Evolutionary conservation across 2,113 vertebrate species (phyloP).

Genomic region (Stomatorhinus ivindoensis): DNA sequence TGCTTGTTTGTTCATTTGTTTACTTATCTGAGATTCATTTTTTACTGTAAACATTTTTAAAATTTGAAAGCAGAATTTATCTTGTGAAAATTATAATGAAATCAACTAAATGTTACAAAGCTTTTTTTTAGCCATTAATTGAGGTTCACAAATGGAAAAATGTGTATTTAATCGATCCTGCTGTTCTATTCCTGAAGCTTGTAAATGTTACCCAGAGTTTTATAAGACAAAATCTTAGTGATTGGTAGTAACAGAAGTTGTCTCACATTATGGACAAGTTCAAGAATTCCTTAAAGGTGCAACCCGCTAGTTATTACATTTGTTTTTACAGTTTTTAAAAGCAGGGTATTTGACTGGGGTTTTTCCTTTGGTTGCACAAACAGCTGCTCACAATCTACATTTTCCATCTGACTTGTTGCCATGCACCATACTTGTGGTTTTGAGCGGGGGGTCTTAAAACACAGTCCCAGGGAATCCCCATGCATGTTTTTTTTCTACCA

Average conservation of each 20-base stretch:
- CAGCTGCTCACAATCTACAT: background rate
- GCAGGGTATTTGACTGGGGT: background rate
- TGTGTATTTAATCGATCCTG: background rate
- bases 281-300: background rate
- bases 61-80: background rate
- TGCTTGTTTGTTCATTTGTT: background rate
- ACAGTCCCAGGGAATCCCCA: background rate
- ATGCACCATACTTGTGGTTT: background rate
- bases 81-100: background rate
- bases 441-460: background rate
- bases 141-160: background rate
- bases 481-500: background rate
- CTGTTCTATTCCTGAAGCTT: background rate
- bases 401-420: constrained; percentile 3
- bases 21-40: background rate
- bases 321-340: background rate
- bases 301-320: background rate
- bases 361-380: background rate
- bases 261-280: background rate
- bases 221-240: background rate
- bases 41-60: background rate
- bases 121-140: background rate
- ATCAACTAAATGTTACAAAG: background rate
- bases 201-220: background rate
- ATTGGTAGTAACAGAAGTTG: background rate